phyloP scores from a whole-genome alignment of 2,113 vertebrate species.

The Heterotis niloticus region DNA sequence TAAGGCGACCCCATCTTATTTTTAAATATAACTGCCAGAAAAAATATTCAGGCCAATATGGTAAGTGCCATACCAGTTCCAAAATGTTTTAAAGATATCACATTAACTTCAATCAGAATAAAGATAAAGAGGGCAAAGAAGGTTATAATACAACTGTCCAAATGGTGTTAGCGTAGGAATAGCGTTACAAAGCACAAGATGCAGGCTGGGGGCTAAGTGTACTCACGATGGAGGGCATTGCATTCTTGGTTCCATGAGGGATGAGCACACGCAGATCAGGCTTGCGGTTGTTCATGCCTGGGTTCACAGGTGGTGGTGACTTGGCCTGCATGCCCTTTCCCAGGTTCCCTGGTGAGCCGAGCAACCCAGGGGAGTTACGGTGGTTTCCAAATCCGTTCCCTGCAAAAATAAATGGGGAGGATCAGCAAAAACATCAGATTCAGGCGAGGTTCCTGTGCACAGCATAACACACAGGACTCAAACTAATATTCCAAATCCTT shows the following conservation, averaged over 20 bases:
- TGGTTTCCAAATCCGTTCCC: conserved; percentile 86
- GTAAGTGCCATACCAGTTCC: not conserved
- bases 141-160: not conserved
- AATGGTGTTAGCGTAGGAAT: not conserved
- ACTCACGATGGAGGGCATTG: conserved; percentile 86
- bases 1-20: too few relatives aligned
- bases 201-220: not conserved
- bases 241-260: conserved; percentile 84
- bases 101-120: not conserved
- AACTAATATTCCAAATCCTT: not conserved
- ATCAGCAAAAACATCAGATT: not conserved
- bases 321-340: conserved; percentile 88
- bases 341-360: conserved; percentile 84
- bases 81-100: not conserved
- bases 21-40: too few relatives aligned
- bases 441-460: not conserved
- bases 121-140: not conserved
- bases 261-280: conserved; percentile 88
- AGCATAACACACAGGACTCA: not conserved
- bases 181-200: too few relatives aligned
- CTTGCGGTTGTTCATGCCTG: conserved; percentile 84
- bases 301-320: conserved; percentile 79
- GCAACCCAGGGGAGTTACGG: conserved; percentile 84
- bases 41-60: too few relatives aligned
- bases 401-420: conserved; percentile 38